Conservation (phyloP, 92 coral and sea anemone species). For the Palythoa caribaeorum region DNA sequence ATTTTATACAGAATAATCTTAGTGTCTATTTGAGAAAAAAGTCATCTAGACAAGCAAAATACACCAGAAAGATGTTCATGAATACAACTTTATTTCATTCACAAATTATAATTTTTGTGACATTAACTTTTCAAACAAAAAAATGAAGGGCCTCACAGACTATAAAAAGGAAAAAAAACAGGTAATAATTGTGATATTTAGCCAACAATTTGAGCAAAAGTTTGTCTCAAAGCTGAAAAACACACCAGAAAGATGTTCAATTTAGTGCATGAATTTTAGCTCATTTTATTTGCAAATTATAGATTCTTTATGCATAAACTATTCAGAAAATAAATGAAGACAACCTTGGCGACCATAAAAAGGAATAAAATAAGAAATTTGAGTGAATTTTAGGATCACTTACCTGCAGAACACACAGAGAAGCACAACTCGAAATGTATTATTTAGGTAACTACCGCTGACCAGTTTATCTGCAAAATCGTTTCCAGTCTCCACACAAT, state of each 20-base stretch:
- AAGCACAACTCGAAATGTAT: not conserved
- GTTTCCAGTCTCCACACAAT: not conserved
- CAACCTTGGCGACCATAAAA: conserved; percentile 1
- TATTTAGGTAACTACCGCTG: conserved; percentile 1
- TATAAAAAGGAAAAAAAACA: not conserved
- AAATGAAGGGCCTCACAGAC: not conserved
- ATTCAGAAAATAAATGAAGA: not conserved
- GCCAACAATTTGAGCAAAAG: conserved; percentile 1
- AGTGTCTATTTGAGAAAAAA: not conserved
- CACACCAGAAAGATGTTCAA: conserved; percentile 1
- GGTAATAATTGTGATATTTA: not conserved
- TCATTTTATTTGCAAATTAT: not conserved
- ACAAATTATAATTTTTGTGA: not conserved
- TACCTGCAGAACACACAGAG: conserved; percentile 2
- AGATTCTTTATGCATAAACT: not conserved
- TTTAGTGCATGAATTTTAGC: not conserved
- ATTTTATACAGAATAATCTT: not conserved
- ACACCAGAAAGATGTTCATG: conserved; percentile 1
- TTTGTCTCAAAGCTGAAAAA: not conserved
- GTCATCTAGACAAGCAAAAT: not conserved
- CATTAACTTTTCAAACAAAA: not conserved
- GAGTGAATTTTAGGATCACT: not conserved
- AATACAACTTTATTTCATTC: not conserved
- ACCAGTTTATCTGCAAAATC: not conserved
- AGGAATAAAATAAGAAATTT: not conserved